Evolutionary conservation across 1,140 invertebrate genomes (phyloP), one percentile per base, ranked within the genome.

Genomic region (Macrostomum lignano): DNA sequence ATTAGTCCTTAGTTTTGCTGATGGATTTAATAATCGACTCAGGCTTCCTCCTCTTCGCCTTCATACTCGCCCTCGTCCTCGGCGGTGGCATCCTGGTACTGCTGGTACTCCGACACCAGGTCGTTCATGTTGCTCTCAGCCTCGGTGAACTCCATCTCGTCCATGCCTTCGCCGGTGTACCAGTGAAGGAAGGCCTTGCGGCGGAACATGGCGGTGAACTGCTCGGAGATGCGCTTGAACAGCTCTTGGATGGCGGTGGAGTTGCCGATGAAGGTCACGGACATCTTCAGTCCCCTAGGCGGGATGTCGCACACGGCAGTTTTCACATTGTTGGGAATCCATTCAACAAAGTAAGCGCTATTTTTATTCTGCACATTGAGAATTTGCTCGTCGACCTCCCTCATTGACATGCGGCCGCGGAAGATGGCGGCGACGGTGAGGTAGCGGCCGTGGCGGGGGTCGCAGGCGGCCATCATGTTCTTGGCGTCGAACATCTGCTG

Each of bases 1-100:
- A n/a, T n/a, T n/a, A n/a, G n/a, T n/a, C n/a, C n/a, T n/a, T n/a
- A n/a, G n/a, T n/a, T n/a, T n/a, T n/a, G n/a, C n/a, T n/a, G n/a
- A n/a, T n/a, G n/a, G n/a, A n/a, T n/a, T n/a, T n/a, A n/a, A n/a
- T n/a, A n/a, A n/a, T n/a, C n/a, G n/a, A n/a, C n/a, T n/a, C n/a
- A n/a, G n/a, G n/a, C n/a, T n/a, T n/a, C n/a, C n/a, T n/a, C n/a
- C n/a, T n/a, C n/a, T n/a, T n/a, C n/a, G n/a, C n/a, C n/a, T n/a
- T n/a, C n/a, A n/a, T n/a, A n/a, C n/a, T n/a, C n/a, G n/a, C n/a
- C n/a, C n/a, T n/a, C n/a, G n/a, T n/a, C n/a, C n/a, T n/a, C n/a
- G n/a, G n/a, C n/a, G n/a, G n/a, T n/a, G n/a, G n/a, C n/a, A n/a
- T 43, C 43, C 33, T 74, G 73, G 53, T 78, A 78, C 51, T 78